Percentiles rank a stretch among this genome's conserved stretches.
These are phyloP conservation scores for Phania funesta DNA, from an alignment of 2,888 invertebrate species.

Conservation along the genomic window DNA sequence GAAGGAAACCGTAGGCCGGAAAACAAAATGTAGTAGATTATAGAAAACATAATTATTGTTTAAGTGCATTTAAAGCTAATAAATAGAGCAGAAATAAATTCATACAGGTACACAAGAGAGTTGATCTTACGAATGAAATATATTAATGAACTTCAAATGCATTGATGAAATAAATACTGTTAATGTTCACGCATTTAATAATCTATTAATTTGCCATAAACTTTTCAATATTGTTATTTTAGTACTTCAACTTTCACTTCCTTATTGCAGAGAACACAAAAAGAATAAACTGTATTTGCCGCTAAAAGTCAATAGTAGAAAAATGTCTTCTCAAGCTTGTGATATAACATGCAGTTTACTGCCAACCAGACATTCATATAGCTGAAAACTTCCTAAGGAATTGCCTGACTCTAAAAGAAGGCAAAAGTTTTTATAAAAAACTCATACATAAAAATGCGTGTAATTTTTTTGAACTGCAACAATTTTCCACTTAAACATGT, in stretches of 20 bases:
- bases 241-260: conserved; percentile 34
- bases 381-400: conserved; percentile 18
- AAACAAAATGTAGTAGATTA: conserved; percentile 9
- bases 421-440: background rate
- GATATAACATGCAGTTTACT: conserved; percentile 22
- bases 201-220: conserved; percentile 17
- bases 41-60: conserved; percentile 7
- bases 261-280: conserved; percentile 24
- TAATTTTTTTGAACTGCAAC: conserved; percentile 53
- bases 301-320: background rate
- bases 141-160: background rate
- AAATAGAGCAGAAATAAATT: background rate
- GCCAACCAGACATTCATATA: background rate
- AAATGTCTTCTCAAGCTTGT: conserved; percentile 29
- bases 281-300: conserved; percentile 2
- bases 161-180: background rate
- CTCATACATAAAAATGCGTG: background rate
- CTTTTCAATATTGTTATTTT: conserved; percentile 17
- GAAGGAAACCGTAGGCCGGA: conserved; percentile 24
- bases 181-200: background rate
- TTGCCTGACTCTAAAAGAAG: background rate
- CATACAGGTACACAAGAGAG: background rate
- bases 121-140: background rate
- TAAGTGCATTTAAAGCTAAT: conserved; percentile 3
- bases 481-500: conserved; percentile 66